Evolutionary conservation across 2,888 invertebrate species (phyloP), one percentile per base, ranked within the genome.

Genomic region (Allophyes oxyacanthae): DNA sequence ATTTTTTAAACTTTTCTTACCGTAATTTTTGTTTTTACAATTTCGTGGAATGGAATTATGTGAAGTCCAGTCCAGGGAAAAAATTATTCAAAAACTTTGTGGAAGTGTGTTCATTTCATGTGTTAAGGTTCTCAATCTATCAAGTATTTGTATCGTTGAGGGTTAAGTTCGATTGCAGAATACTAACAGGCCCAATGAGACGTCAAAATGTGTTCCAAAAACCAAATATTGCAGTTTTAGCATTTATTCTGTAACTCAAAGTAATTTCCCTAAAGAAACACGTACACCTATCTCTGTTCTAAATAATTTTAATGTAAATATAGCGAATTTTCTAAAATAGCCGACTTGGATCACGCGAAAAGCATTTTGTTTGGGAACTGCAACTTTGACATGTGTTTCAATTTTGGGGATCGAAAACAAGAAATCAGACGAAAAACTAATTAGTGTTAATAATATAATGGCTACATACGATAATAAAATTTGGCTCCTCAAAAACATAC

Each of bases 381-480:
- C 58, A 75, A 64, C 52, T 73, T 76, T 78, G 78, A 76, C 78
- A 78, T 77, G 76, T 78, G 77, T 77, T 76, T 61, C 59, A 63
- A 62, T 70, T 76, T 76, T 64, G 66, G 64, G 59, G 56, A 68
- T 63, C 42, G 46, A 60, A 65, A 65, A 68, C 54, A 59, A 65
- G 56, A 64, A 72, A 15, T 53, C 43, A 33, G 20, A 68, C 46
- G 56, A 30, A 50, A 66, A 51, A 57, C 25, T 67, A 53, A 57
- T 60, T 65, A 50, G 15, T 58, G 32, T 40, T 51, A 58, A 26
- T 56, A 53, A 40, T 51, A 59, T 42, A 41, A 99, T 99, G 99
- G 99, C 99, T 73, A 96, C 98, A 68, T 99, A 98, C 89, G 98
- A 99, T 88, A 98, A 99, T 90, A 97, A 97, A 88, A 97, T 97